These are phyloP conservation scores for Anneissia japonica DNA, from an alignment of 35 echinoderm and acorn worm species.

Conservation along the genomic window DNA sequence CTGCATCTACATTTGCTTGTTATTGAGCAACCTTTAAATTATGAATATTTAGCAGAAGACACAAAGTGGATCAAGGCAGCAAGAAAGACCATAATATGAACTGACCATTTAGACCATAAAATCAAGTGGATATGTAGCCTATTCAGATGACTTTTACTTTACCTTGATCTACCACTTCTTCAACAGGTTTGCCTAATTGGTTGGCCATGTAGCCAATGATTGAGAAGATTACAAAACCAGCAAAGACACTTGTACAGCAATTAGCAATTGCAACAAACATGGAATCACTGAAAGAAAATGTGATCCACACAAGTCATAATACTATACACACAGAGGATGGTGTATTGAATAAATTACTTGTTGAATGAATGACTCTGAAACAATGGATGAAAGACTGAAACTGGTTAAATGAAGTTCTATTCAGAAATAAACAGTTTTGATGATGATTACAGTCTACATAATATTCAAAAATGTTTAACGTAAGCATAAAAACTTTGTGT, in stretches of 20 bases:
- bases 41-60: neutral
- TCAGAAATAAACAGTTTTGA: too few species aligned
- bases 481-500: too few species aligned
- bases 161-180: conserved; percentile 81
- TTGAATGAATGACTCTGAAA: too few species aligned
- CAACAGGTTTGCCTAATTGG: conserved; percentile 50
- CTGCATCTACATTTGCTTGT: neutral
- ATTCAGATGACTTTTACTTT: neutral
- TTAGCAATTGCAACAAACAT: conserved; percentile 84
- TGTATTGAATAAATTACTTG: too few species aligned
- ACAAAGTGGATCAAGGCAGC: neutral
- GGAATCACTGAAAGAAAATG: conserved; percentile 60
- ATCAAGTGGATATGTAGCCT: neutral
- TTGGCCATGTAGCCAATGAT: conserved; percentile 94
- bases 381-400: too few species aligned
- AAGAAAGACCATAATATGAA: neutral
- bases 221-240: conserved; percentile 98
- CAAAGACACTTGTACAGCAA: conserved; percentile 88
- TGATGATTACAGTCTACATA: too few species aligned
- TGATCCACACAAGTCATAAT: too few species aligned
- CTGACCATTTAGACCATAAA: neutral
- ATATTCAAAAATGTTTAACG: too few species aligned
- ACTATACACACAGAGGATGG: too few species aligned
- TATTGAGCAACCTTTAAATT: neutral
- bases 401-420: too few species aligned